Evolutionary conservation across 2,888 invertebrate species (phyloP).

Genomic region (Volucella inflata): DNA sequence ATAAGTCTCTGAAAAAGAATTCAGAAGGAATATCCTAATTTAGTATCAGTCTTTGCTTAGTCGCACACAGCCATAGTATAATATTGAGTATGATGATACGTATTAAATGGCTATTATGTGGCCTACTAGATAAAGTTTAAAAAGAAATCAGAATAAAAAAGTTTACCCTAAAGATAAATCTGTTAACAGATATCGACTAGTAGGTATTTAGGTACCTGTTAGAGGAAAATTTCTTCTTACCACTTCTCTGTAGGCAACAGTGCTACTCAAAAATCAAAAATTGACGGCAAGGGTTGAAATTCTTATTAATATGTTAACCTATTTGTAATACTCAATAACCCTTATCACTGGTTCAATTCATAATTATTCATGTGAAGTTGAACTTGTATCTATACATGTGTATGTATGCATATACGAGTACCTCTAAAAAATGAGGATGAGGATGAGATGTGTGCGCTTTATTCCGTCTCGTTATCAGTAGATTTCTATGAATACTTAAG

Average conservation of each 20-base stretch:
- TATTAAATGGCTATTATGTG: slow-evolving; percentile 34
- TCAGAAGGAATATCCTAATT: slow-evolving; percentile 20
- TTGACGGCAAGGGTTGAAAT: slow-evolving; percentile 18
- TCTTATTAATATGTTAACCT: slow-evolving; percentile 62
- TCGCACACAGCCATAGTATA: neutral
- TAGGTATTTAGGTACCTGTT: too few species aligned
- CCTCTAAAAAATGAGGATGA: slow-evolving; percentile 28
- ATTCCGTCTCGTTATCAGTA: slow-evolving; percentile 44
- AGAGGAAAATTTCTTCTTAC: too few species aligned
- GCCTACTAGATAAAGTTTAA: slow-evolving; percentile 30
- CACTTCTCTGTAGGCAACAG: slow-evolving; percentile 29
- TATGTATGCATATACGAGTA: neutral
- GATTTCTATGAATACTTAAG: slow-evolving; percentile 59
- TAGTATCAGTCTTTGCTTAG: neutral
- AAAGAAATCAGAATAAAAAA: slow-evolving; percentile 19
- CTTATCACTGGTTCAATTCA: slow-evolving; percentile 62
- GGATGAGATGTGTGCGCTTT: slow-evolving; percentile 13
- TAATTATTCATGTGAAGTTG: slow-evolving; percentile 44
- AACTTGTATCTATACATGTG: too few species aligned
- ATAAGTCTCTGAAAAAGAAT: slow-evolving; percentile 12
- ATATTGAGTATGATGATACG: too few species aligned
- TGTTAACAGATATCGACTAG: too few species aligned
- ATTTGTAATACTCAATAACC: slow-evolving; percentile 47
- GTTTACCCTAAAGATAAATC: slow-evolving; percentile 58
- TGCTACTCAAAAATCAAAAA: slow-evolving; percentile 27